Base-by-base conservation (phyloP, 1,140 invertebrate species). In the Drosophila auraria region DNA sequence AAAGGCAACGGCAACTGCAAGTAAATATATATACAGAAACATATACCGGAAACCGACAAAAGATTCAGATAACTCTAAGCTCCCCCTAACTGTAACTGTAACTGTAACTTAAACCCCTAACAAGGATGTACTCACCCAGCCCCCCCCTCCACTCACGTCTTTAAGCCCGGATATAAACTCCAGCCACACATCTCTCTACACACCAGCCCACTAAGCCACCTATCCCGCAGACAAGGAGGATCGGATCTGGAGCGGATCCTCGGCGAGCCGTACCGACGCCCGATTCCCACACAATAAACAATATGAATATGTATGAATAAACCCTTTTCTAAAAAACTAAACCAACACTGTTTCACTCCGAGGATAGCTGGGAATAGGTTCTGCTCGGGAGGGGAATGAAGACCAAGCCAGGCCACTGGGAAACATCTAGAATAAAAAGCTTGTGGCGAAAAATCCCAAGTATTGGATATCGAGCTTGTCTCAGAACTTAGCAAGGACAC, bases 261-360 rank as follows among this genome's bases (percentile, higher is more conserved):
- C 47, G 25, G 15, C 17, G 17, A 49, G 9, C 45, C 44, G 8
- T n/a, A 20, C 27, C 30, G 49, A 68, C 15, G 40, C 17, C 27
- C 65, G 44, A 47, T 33, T 17, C 44, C 44, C 25, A 42, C 50
- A 71, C 50, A 70, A 57, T 23, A 71, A 71, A 64, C 56, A 42
- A n/a, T 57, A 71, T 70, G 8, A 57, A 70, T 71, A 74, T 49
- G 72, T 74, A 72, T 58, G 33, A 71, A 70, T 71, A 71, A 71
- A 53, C 65, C 68, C 68, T 71, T 71, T 71, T 71, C 50, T 70
- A 70, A 70, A 70, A 70, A 69, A 65, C 44, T 36, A 50, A 14
- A 15, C 6, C 11, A 27, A 14, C 20, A 14, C 2, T 14, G 8
- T 36, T 63, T 27, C 15, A 56, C 2, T 23, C 8, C 0, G 27